Evolutionary conservation across 2,797 vertebrate genomes (phyloP).

Genomic region (Paedocypris micromegethes): DNA sequence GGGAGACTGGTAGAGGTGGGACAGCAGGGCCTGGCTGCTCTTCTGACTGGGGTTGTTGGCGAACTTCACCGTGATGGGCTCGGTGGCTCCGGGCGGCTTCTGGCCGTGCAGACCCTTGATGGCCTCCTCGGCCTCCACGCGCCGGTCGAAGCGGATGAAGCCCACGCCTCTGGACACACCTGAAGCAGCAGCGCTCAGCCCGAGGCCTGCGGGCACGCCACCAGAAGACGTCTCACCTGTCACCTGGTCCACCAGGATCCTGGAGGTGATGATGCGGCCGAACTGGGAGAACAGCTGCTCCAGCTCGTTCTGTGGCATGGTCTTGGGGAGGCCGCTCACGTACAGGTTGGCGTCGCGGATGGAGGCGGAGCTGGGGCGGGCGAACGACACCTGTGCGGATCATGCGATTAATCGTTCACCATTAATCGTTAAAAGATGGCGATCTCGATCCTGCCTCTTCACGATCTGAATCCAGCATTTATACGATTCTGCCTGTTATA

Average conservation of each 20-base stretch:
- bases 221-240: constrained; percentile 78
- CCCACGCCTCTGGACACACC: constrained; percentile 94
- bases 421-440: no score
- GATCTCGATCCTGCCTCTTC: no score
- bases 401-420: no score
- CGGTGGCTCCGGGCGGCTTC: constrained; percentile 90
- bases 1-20: constrained; percentile 96
- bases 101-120: constrained; percentile 97
- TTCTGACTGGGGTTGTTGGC: constrained; percentile 99
- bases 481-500: no score
- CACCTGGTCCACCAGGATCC: constrained; percentile 95
- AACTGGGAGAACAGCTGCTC: constrained; percentile 97
- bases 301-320: constrained; percentile 94
- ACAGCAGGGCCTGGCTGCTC: constrained; percentile 93
- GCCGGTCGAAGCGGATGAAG: constrained; percentile 95
- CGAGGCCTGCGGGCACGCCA: no score
- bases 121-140: constrained; percentile 96
- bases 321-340: constrained; percentile 94
- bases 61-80: constrained; percentile 98
- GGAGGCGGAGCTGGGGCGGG: constrained; percentile 94
- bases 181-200: constrained; percentile 46
- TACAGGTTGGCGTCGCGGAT: constrained; percentile 98
- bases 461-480: no score
- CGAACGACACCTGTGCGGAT: constrained; percentile 84
- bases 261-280: constrained; percentile 97